Base-by-base conservation (phyloP, 1,140 invertebrate species). In the Neodiprion lecontei region DNA sequence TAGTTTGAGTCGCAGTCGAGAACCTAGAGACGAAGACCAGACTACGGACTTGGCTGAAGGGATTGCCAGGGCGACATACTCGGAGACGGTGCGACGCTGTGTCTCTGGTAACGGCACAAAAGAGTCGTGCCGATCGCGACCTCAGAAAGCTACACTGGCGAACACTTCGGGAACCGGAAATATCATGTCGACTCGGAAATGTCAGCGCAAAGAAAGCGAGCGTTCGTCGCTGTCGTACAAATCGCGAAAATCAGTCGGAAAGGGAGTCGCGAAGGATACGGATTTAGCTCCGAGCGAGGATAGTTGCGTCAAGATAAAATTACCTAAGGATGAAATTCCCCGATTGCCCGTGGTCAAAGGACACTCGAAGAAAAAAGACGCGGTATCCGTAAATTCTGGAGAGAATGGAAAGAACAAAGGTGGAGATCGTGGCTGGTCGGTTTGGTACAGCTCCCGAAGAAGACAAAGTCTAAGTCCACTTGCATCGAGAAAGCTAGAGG, bases 401-500 rank as follows among this genome's bases (percentile, higher is more conserved):
- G 70, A 50, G 68, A n/a, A 73, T 53, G 61, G 67, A 67, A 47
- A 74, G 77, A 76, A 70, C 21, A 53, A 75, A 61, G 50, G 11
- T 40, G 67, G 66, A 53, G 80, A 85, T 48, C 79, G 80, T n/a
- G 82, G 83, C 7, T 82, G 83, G 79, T 82, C 84, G 0, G 79
- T 86, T 48, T 81, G 80, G 83, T 83, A 83, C 67, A 85, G 81
- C 70, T 79, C 83, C 0, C 83, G 78, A 53, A 83, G 77, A n/a
- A 84, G 82, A 48, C 79, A 82, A 10, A 74, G 48, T 7, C 75
- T 86, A 9, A 83, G 77, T 69, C 75, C 80, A 1, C 12, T 84
- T 9, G 72, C 76, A 9, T 48, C 82, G 8, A 81, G 74, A 23
- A 86, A 85, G 74, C 74, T 86, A 11, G 78, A 84, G 23, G 78